Percentiles rank a stretch among this genome's conserved stretches.
phyloP scores from a whole-genome alignment of 2,113 vertebrate genomes.

The Australoheros scitulus region DNA sequence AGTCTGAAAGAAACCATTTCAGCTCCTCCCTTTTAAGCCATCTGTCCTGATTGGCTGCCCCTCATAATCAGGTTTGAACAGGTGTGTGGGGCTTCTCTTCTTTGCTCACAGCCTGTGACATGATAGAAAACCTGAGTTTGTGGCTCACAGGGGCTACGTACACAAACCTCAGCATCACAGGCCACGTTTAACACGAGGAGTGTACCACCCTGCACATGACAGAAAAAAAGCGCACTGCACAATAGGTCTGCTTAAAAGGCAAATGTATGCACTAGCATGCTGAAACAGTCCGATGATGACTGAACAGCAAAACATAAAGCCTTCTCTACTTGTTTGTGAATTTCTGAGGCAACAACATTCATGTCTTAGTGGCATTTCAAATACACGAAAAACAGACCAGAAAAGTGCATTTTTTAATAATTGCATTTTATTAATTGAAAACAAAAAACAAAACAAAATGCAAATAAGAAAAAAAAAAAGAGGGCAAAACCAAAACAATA shows the following conservation, averaged over 20 bases:
- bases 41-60: neutral
- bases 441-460: conserved; percentile 70
- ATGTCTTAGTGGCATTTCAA: neutral
- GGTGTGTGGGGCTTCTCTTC: neutral
- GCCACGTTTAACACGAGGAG: neutral
- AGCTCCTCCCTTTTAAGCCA: too few species aligned
- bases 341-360: neutral
- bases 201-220: too few species aligned
- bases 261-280: neutral
- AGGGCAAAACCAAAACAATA: conserved; percentile 66
- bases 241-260: neutral
- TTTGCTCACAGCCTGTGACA: neutral
- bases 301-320: neutral
- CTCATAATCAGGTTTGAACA: neutral
- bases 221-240: neutral
- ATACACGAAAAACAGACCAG: neutral
- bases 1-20: neutral
- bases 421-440: conserved; percentile 84
- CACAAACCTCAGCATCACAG: neutral
- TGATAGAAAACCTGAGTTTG: neutral
- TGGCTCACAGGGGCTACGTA: neutral
- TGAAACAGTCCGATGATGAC: too few species aligned
- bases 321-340: neutral
- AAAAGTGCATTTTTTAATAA: conserved; percentile 71
- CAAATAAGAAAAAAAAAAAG: conserved; percentile 37